These are phyloP conservation scores for Platanista minor DNA, from an alignment of 2,113 vertebrate genomes.

Conservation along the genomic window DNA sequence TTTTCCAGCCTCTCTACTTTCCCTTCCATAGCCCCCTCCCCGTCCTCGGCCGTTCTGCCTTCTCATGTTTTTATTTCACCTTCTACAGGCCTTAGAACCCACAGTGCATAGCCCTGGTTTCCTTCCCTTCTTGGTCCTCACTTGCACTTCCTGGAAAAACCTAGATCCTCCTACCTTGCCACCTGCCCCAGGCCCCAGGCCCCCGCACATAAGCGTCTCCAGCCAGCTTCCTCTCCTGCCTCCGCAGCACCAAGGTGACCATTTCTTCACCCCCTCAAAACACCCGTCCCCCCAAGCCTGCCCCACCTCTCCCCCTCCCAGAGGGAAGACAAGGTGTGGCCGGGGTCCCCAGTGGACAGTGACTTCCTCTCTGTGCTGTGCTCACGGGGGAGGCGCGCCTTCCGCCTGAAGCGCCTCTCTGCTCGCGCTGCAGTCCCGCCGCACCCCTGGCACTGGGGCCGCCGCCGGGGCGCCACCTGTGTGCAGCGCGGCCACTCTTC, in stretches of 20 bases:
- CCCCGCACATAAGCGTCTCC: neutral
- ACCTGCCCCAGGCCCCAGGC: neutral
- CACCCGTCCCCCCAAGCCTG: neutral
- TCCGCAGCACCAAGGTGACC: neutral
- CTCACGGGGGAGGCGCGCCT: neutral
- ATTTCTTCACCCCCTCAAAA: neutral
- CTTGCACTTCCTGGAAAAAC: neutral
- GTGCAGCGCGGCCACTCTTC: no score
- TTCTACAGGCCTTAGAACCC: neutral
- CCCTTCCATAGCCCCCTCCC: neutral
- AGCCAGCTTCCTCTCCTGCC: neutral
- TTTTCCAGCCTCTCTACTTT: neutral
- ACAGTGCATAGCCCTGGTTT: neutral
- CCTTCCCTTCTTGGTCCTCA: neutral
- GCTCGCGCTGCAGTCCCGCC: neutral
- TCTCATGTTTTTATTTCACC: neutral
- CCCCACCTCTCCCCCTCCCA: neutral
- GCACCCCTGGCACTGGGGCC: neutral
- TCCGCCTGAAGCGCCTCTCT: neutral
- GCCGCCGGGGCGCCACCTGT: neutral
- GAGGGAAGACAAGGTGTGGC: neutral
- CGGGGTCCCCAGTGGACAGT: neutral
- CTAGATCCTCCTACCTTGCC: neutral
- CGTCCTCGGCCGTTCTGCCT: neutral
- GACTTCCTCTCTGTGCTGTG: neutral